Evolutionary conservation across 2,888 invertebrate species (phyloP).

Genomic region (Pecten maximus): DNA sequence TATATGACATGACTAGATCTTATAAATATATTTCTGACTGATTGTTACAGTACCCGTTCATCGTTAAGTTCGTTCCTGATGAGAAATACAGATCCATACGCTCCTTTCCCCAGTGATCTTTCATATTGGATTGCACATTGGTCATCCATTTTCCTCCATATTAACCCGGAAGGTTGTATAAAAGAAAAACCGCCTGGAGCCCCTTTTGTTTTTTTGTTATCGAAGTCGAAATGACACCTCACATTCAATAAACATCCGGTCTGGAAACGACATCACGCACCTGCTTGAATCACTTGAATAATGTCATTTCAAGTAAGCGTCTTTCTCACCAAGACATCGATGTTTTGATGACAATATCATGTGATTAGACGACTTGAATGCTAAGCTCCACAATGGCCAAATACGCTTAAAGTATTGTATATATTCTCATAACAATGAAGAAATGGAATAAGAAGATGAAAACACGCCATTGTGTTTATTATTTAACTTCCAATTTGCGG

Average conservation of each 20-base stretch:
- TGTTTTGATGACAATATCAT: slow-evolving; percentile 26
- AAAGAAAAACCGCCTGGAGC: not conserved
- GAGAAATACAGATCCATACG: slow-evolving; percentile 6
- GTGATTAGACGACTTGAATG: not conserved
- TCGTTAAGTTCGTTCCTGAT: slow-evolving; percentile 2
- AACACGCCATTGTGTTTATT: not conserved
- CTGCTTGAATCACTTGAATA: not conserved
- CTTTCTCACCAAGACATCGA: not conserved
- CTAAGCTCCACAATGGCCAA: not conserved
- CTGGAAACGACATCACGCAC: not conserved
- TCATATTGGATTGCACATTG: not conserved
- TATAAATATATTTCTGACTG: too few relatives aligned
- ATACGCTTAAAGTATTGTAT: not conserved
- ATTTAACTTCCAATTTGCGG: not conserved
- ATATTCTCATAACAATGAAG: not conserved
- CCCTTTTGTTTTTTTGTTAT: slow-evolving; percentile 1
- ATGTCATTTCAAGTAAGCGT: not conserved
- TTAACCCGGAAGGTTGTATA: slow-evolving; percentile 14
- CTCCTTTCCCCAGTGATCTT: slow-evolving; percentile 21
- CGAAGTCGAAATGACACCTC: not conserved
- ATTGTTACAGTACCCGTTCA: not conserved
- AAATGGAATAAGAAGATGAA: not conserved
- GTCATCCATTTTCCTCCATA: slow-evolving; percentile 25
- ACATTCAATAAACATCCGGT: slow-evolving; percentile 6
- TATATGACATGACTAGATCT: too few relatives aligned